A percentile compares a stretch with the other conserved stretches of the same genome.
Conservation (phyloP, 2,113 vertebrate species). For the Panthera tigris region DNA sequence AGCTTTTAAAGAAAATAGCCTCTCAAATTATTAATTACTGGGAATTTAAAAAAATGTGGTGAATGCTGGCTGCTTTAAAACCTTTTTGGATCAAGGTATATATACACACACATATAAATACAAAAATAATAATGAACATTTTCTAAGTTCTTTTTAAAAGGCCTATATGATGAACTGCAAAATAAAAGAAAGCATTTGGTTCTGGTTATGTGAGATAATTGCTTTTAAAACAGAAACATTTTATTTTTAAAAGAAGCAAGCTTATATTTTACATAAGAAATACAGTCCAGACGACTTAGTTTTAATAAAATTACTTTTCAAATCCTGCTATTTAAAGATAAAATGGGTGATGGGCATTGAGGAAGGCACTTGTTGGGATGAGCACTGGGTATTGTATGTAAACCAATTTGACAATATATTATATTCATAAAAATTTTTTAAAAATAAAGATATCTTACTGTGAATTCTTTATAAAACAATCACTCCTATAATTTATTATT, state of each 20-base stretch:
- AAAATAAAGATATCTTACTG: not conserved
- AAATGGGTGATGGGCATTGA: too few species aligned
- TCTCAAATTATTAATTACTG: not conserved
- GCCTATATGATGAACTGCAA: not conserved
- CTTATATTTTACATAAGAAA: not conserved
- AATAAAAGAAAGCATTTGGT: not conserved
- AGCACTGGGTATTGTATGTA: too few species aligned
- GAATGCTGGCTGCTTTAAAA: not conserved
- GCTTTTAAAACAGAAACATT: slow-evolving; percentile 8
- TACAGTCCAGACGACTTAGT: not conserved
- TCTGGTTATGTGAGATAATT: not conserved
- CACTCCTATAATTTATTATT: not conserved
- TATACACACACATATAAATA: not conserved
- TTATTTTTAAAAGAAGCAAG: not conserved
- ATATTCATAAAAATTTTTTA: too few species aligned
- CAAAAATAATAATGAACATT: not conserved
- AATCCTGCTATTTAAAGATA: not conserved
- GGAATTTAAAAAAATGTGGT: not conserved
- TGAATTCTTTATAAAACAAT: not conserved
- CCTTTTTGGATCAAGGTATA: not conserved
- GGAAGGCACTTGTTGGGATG: too few species aligned
- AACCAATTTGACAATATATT: too few species aligned
- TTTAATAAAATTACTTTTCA: not conserved
- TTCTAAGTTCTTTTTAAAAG: not conserved
- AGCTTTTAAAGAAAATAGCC: not conserved